Evolutionary conservation across 2,797 vertebrate genomes (phyloP).

Genomic region (Eidolon dupreanum): DNA sequence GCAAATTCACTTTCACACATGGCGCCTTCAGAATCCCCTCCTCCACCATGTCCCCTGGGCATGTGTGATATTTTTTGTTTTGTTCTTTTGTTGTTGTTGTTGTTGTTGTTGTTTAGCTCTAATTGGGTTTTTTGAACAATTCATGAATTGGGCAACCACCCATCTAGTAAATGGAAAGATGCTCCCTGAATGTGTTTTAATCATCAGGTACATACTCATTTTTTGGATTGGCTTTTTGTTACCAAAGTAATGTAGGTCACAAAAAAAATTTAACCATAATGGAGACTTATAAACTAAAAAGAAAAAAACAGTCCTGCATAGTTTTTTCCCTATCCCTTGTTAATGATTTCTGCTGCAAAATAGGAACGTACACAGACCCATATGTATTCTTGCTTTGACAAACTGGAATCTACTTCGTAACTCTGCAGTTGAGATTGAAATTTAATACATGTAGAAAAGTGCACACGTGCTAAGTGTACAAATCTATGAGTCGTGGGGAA

Average conservation of each 20-base stretch:
- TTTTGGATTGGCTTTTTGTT: background rate
- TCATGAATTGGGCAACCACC: too few species aligned
- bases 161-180: too few species aligned
- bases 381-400: background rate
- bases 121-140: too few species aligned
- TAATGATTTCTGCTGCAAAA: background rate
- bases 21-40: background rate
- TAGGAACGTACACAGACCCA: rapidly evolving
- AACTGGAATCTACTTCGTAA: background rate
- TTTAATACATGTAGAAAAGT: background rate
- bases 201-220: background rate
- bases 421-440: background rate
- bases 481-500: background rate
- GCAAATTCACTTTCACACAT: rapidly evolving
- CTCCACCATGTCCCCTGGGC: rapidly evolving
- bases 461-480: rapidly evolving
- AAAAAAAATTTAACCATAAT: background rate
- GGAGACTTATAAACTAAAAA: background rate
- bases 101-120: too few species aligned
- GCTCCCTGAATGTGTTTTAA: background rate
- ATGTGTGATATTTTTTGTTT: background rate
- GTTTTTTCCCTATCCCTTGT: rapidly evolving
- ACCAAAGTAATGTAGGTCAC: background rate
- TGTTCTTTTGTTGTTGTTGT: too few species aligned
- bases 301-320: background rate